Evolutionary conservation across 2,888 invertebrate genomes (phyloP).

Genomic region (Neoitamus cyanurus): DNA sequence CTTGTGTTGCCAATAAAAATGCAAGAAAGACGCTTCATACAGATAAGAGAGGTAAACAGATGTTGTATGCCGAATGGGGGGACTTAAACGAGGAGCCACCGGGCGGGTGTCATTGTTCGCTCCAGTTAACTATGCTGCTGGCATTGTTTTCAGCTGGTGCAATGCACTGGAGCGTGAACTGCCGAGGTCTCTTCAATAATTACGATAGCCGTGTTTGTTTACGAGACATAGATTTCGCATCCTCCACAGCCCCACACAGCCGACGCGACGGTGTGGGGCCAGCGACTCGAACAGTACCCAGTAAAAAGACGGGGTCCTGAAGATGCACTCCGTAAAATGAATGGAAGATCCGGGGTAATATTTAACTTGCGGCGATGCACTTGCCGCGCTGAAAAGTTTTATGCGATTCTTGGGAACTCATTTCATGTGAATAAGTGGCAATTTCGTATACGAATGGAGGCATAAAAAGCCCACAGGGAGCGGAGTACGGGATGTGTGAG

Average conservation of each 20-base stretch:
- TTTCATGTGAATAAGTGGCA: conserved; percentile 32
- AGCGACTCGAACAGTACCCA: neutral
- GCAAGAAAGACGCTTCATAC: neutral
- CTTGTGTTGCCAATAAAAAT: neutral
- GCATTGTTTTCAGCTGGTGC: neutral
- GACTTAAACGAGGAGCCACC: neutral
- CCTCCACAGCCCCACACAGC: neutral
- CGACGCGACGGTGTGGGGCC: neutral
- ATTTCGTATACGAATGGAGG: neutral
- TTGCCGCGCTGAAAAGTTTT: neutral
- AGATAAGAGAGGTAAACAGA: neutral
- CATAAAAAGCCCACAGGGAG: neutral
- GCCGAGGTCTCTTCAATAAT: neutral
- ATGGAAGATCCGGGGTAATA: conserved; percentile 18
- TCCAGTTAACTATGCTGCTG: conserved; percentile 17
- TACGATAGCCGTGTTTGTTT: neutral
- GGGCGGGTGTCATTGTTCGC: conserved; percentile 9
- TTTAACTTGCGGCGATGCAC: conserved; percentile 28
- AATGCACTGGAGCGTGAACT: conserved; percentile 13
- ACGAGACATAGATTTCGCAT: neutral
- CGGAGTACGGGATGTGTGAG: neutral
- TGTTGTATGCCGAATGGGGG: neutral
- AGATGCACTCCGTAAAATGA: conserved; percentile 6
- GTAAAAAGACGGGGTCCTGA: neutral
- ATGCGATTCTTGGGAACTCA: conserved; percentile 27